These are phyloP conservation scores for Tenrec ecaudatus DNA, from an alignment of 2,113 vertebrate genomes.

Conservation along the genomic window DNA sequence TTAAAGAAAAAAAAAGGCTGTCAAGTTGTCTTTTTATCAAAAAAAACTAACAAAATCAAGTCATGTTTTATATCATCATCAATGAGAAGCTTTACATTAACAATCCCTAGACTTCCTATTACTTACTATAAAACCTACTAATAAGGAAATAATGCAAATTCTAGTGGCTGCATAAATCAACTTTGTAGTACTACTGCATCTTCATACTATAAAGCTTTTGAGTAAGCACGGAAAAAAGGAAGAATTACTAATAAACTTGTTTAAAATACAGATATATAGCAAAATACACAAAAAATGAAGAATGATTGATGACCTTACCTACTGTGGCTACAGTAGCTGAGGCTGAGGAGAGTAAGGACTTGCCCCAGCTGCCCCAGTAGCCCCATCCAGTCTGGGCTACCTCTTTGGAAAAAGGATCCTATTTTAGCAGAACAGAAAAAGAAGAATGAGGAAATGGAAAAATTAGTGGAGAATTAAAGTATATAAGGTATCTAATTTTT, in stretches of 20 bases:
- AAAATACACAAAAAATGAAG: constrained; percentile 34
- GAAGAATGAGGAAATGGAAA: constrained; percentile 51
- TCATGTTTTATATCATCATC: neutral
- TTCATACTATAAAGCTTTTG: constrained; percentile 15
- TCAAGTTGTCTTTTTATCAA: neutral
- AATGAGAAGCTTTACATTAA: constrained; percentile 35
- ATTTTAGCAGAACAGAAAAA: constrained; percentile 64
- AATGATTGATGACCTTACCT: constrained; percentile 88
- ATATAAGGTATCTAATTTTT: neutral
- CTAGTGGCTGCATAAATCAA: neutral
- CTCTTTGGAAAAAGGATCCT: constrained; percentile 84
- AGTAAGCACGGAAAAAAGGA: neutral
- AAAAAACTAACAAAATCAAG: neutral
- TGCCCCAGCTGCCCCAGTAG: constrained; percentile 98
- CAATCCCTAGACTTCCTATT: constrained; percentile 21
- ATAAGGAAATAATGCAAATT: constrained; percentile 10
- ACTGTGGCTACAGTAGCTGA: constrained; percentile 96
- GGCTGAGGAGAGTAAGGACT: constrained; percentile 95
- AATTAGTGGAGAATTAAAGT: constrained; percentile 30
- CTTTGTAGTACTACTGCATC: neutral
- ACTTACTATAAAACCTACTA: neutral
- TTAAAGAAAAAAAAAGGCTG: neutral
- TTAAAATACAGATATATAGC: neutral
- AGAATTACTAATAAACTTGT: neutral
- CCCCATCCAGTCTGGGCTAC: constrained; percentile 93